A percentile compares a stretch with the other conserved stretches of the same genome.
Conservation (phyloP, 2,888 invertebrate species). For the Blastobasis adustella region DNA sequence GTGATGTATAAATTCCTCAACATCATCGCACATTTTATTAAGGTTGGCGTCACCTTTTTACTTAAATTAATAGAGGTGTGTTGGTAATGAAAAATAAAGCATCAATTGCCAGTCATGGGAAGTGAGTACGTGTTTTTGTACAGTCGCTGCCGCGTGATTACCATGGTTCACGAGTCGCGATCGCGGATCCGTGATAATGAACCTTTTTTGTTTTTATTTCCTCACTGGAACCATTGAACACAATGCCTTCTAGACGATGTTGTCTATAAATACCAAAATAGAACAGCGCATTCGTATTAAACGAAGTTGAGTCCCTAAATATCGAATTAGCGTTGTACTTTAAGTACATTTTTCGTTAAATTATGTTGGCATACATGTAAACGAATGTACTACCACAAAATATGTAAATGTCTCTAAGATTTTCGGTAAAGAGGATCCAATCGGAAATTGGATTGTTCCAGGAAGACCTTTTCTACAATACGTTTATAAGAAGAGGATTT, state of each 20-base stretch:
- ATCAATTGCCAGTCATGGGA: conserved; percentile 62
- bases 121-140: conserved; percentile 55
- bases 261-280: neutral
- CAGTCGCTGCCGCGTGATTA: conserved; percentile 29
- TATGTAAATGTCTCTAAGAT: too few species aligned
- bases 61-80: conserved; percentile 7
- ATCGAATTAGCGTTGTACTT: too few species aligned
- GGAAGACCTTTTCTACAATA: conserved; percentile 9
- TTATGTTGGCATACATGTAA: too few species aligned
- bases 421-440: too few species aligned
- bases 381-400: too few species aligned
- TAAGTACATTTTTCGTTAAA: too few species aligned
- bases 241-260: conserved; percentile 19
- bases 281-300: too few species aligned
- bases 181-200: conserved; percentile 45
- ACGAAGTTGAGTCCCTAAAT: too few species aligned
- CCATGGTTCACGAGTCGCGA: conserved; percentile 41
- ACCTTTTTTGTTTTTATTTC: conserved; percentile 48
- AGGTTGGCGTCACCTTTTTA: too few species aligned
- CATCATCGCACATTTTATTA: too few species aligned
- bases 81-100: conserved; percentile 17
- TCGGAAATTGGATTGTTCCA: too few species aligned
- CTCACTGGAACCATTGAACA: conserved; percentile 39
- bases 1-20: too few species aligned
- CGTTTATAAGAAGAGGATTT: conserved; percentile 13